Conservation (phyloP, 2,888 invertebrate species). For the Plemyria rubiginata region DNA sequence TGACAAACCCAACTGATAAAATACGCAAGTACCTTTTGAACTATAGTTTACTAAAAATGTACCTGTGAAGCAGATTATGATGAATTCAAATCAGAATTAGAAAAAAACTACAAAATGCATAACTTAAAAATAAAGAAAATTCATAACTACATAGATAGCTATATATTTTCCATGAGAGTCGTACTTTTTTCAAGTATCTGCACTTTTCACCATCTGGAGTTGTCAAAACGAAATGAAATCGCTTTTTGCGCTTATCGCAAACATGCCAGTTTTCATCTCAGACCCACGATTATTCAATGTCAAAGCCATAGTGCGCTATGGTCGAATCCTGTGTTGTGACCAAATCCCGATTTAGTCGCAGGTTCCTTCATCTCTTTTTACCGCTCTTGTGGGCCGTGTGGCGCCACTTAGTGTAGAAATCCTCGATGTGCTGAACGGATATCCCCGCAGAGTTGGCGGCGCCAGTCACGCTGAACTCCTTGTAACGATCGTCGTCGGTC, state of each 20-base stretch:
- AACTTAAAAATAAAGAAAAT: conserved; percentile 22
- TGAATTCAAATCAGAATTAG: conserved; percentile 15
- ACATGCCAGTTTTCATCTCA: conserved; percentile 35
- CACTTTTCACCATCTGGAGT: conserved; percentile 23
- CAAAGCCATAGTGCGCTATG: conserved; percentile 36
- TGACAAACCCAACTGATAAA: conserved; percentile 30
- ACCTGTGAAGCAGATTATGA: conserved; percentile 28
- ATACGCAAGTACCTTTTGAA: conserved; percentile 33
- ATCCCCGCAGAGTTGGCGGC: conserved; percentile 93
- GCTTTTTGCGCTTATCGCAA: conserved; percentile 32
- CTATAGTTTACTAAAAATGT: conserved; percentile 14
- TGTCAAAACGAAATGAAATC: conserved; percentile 25
- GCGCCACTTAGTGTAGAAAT: conserved; percentile 95
- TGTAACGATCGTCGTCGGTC: conserved; percentile 79
- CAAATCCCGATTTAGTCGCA: conserved; percentile 55
- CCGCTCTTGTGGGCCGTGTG: conserved; percentile 83
- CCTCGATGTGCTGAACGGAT: conserved; percentile 91
- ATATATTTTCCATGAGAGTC: conserved; percentile 10
- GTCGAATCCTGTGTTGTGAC: conserved; percentile 50
- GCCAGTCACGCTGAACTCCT: conserved; percentile 90
- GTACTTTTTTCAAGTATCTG: conserved; percentile 9
- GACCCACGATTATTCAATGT: conserved; percentile 31
- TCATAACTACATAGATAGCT: neutral
- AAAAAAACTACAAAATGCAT: conserved; percentile 1
- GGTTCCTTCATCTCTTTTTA: conserved; percentile 76